Percentiles rank a stretch among this genome's conserved stretches.
Evolutionary conservation across 1,140 invertebrate genomes (phyloP).

Genomic region (Danaus melanippus): DNA sequence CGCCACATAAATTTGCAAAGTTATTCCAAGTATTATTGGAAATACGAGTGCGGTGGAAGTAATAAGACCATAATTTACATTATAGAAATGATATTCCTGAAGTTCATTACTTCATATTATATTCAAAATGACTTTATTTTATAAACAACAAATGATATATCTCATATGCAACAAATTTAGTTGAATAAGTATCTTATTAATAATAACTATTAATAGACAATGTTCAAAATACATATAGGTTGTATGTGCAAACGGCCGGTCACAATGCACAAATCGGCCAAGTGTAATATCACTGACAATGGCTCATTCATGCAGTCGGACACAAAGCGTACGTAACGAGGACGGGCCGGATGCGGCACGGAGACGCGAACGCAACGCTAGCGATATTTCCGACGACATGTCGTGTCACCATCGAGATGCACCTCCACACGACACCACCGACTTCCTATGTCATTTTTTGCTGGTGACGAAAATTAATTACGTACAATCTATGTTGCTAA

Average conservation of each 20-base stretch:
- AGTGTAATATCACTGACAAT: constrained; percentile 28
- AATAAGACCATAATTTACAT: constrained; percentile 6
- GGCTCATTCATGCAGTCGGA: constrained; percentile 21
- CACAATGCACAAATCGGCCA: constrained; percentile 13
- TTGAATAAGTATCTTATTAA: no score
- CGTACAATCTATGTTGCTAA: no score
- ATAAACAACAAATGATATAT: no score
- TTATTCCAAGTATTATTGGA: constrained; percentile 8
- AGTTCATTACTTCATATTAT: no score
- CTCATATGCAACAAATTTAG: no score
- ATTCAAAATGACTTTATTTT: no score
- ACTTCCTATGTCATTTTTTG: no score
- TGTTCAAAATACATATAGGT: no score
- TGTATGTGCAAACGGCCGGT: not conserved
- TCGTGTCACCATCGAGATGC: constrained; percentile 6
- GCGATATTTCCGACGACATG: constrained; percentile 40
- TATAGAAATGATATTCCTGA: not conserved
- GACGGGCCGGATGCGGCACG: constrained; percentile 41
- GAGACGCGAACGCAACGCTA: constrained; percentile 31
- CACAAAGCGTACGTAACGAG: constrained; percentile 49
- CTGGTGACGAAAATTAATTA: no score
- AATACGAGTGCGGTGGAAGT: constrained; percentile 2
- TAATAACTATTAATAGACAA: no score
- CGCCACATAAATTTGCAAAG: constrained; percentile 12
- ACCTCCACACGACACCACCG: no score